Evolutionary conservation across 2,113 vertebrate genomes (phyloP).

Genomic region (Amia ocellicauda): DNA sequence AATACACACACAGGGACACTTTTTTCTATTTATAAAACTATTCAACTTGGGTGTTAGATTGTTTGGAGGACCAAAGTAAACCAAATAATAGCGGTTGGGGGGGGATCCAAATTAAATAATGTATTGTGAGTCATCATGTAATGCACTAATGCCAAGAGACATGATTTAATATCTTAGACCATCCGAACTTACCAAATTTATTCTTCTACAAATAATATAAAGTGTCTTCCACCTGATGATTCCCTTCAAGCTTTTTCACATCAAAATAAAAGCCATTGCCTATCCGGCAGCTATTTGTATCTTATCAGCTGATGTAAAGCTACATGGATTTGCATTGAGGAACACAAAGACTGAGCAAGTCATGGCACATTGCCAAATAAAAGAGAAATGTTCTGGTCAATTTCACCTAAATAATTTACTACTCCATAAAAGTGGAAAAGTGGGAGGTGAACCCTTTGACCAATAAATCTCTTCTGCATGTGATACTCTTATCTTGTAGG

Average conservation of each 20-base stretch:
- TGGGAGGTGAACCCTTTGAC: conserved; percentile 84
- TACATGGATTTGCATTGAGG: conserved; percentile 88
- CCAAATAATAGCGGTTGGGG: too few species aligned
- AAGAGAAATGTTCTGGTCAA: conserved; percentile 92
- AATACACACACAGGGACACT: too few species aligned
- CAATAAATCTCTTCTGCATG: conserved; percentile 92
- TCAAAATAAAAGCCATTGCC: conserved; percentile 68
- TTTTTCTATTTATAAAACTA: too few species aligned
- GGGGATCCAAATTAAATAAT: too few species aligned
- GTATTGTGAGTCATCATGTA: too few species aligned
- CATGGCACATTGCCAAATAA: conserved; percentile 82
- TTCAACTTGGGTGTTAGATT: too few species aligned
- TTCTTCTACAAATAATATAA: too few species aligned
- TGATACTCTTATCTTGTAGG: conserved; percentile 95
- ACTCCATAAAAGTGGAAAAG: conserved; percentile 73
- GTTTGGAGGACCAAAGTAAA: too few species aligned
- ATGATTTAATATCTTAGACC: too few species aligned
- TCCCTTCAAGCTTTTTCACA: conserved; percentile 52
- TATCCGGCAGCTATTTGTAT: conserved; percentile 78
- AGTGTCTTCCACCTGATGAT: conserved; percentile 50
- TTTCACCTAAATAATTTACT: conserved; percentile 93
- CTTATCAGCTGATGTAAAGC: conserved; percentile 88
- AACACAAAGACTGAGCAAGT: conserved; percentile 81
- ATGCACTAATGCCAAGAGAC: too few species aligned
- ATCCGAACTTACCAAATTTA: too few species aligned